Conservation (phyloP, 2,113 vertebrate genomes). For the Sisor rabdophorus region DNA sequence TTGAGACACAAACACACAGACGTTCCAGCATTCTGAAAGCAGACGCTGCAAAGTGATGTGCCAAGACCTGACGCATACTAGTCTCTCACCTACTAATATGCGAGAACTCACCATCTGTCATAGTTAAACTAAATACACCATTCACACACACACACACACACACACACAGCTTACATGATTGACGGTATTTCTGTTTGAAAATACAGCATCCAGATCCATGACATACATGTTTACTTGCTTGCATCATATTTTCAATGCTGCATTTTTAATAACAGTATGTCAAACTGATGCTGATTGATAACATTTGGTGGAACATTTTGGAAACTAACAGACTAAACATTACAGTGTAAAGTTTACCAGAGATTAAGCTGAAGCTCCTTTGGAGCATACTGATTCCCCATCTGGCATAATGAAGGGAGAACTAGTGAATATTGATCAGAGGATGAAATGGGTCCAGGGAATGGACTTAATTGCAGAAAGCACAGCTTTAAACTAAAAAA, state of each 20-base stretch:
- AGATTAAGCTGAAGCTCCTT: slow-evolving; percentile 8
- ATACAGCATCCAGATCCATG: background rate
- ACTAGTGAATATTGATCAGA: slow-evolving; percentile 28
- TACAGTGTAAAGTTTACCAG: background rate
- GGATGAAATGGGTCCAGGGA: slow-evolving; percentile 14
- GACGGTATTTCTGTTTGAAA: background rate
- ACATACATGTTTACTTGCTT: slow-evolving; percentile 4
- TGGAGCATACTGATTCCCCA: background rate
- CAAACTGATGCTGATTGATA: slow-evolving; percentile 5
- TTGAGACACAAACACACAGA: background rate
- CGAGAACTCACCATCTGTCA: slow-evolving; percentile 17
- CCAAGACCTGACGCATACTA: slow-evolving; percentile 12
- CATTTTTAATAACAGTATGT: background rate
- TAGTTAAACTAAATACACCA: background rate
- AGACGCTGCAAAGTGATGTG: background rate
- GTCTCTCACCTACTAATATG: background rate
- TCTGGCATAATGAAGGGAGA: slow-evolving; percentile 4
- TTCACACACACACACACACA: background rate
- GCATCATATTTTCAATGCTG: background rate
- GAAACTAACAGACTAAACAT: background rate
- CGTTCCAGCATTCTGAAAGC: background rate
- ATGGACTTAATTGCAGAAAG: slow-evolving; percentile 23
- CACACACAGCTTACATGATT: slow-evolving; percentile 9
- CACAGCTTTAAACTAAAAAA: slow-evolving; percentile 1
- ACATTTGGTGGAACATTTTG: background rate